Base-by-base conservation (phyloP, 2,797 vertebrate genomes). In the Ctenopoma multispine region DNA sequence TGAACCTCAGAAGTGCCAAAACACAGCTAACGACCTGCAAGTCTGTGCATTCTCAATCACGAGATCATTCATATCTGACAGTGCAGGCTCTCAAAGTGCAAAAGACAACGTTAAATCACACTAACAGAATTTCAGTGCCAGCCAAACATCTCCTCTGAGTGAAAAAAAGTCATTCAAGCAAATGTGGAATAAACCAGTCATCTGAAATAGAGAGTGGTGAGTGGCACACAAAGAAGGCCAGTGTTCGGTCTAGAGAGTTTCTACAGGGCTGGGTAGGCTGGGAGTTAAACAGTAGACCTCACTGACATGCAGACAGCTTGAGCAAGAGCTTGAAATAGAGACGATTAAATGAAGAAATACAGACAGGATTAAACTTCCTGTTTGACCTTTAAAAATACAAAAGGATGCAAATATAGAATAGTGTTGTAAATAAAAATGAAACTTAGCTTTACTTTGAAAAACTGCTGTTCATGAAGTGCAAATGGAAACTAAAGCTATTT, bases 141-240 rank as follows among this genome's bases (percentile, higher is more conserved):
- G 58, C 72, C 64, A 63, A 71, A 77, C 23, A n/a, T 64, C 61
- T 69, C 53, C 64, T 23, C 1, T 41, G 62, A 69, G 60, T 40
- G 63, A 77, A 81, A 79, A 15, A 31, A 31, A 65, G 54, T 71
- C 64, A 50, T 49, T 71, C 1, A 6, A 58, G 81, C 58, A 70
- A 85, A 72, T 60, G 75, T 78, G 85, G 81, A 86, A 88, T 83
- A 83, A 87, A 79, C 51, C 38, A 43, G 84, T 88, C 75, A 81
- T 80, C 77, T 73, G 63, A 80, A 85, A 75, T 65, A 80, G 73
- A 85, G 79, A 80, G 78, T 49, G 69, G 58, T 36, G 68, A 86
- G 63, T 24, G 11, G 76, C 68, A 49, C 80, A 89, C 85, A 92
- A 90, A 89, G 87, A 84, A 34, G 80, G 65, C 84, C 87, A 87